Evolutionary conservation across 2,113 vertebrate species (phyloP), one percentile per base, ranked within the genome.

Genomic region (Archocentrus centrarchus): DNA sequence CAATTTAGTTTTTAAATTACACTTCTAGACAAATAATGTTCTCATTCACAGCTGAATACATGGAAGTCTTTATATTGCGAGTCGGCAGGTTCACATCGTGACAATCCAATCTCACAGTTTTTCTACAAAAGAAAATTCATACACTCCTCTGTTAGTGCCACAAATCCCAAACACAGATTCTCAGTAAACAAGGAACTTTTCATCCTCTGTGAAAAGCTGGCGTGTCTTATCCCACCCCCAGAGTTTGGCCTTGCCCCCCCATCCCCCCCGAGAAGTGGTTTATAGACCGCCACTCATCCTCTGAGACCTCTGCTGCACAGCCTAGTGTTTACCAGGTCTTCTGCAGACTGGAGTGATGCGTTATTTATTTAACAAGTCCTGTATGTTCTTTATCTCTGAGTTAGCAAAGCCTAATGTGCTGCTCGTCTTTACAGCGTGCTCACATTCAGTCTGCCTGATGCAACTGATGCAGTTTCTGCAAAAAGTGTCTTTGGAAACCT

Each of bases 101-200:
- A 73, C 68, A 35, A 4, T 27, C 68, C 27, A 73, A 55, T 73
- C 68, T 55, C 68, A 32, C 66, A n/a, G 68, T 73, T 73, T 73
- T 53, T 55, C 27, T 73, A 73, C 47, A 35, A 9, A 55, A 24
- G 27, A 73, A 73, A 73, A 73, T 55, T 73, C 47, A 73, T 73
- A 73, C 47, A 73, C 68, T 55, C 68, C 32, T 73, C 47, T 73
- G 68, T 73, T 73, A 55, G 47, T 55, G 27, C 17, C 47, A 73
- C 11, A 73, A 73, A 73, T 73, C 68, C 68, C 68, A 73, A 73
- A 73, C 68, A 73, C 18, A 2, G 47, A 55, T 73, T 73, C 47
- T 73, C 27, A 73, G 68, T 55, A 73, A 73, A n/a, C 47, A 39
- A 73, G 68, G 68, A 73, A 73, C 68, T 73, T 73, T 73, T 53